Conservation (phyloP, 1,140 invertebrate genomes). For the Drosophila sucinea region DNA sequence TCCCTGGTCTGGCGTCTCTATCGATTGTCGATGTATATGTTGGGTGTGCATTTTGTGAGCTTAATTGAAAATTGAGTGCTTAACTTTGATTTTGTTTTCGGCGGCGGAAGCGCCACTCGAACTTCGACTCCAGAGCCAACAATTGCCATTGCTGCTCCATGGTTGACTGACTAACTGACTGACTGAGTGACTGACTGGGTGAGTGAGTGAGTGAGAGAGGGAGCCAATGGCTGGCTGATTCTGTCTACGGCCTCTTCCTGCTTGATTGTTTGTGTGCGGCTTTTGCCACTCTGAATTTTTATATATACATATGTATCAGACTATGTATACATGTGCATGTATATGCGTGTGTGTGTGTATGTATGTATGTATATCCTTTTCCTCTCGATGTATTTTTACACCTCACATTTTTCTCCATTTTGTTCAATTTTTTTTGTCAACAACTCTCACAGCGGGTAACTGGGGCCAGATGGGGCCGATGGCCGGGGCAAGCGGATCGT, state of each 20-base stretch:
- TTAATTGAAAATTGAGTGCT: constrained; percentile 71
- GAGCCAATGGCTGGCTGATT: not conserved
- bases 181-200: not conserved
- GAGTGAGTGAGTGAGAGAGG: not conserved
- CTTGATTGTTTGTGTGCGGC: constrained; percentile 56
- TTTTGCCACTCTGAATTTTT: constrained; percentile 56
- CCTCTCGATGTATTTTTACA: constrained; percentile 37
- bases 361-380: constrained; percentile 24
- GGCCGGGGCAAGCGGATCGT: constrained; percentile 3
- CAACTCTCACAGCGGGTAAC: constrained; percentile 31
- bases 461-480: not conserved
- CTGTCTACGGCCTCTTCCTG: constrained; percentile 9
- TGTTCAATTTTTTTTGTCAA: constrained; percentile 25
- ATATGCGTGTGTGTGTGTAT: constrained; percentile 1
- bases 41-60: constrained; percentile 62
- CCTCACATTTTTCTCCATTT: constrained; percentile 28
- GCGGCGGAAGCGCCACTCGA: constrained; percentile 58
- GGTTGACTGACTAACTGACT: constrained; percentile 29
- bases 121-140: constrained; percentile 32
- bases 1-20: not conserved
- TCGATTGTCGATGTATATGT: constrained; percentile 20
- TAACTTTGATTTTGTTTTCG: constrained; percentile 69
- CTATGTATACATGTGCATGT: constrained; percentile 24
- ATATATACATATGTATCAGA: constrained; percentile 14
- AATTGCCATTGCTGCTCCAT: constrained; percentile 15